Evolutionary conservation across 2,888 invertebrate species (phyloP), one percentile per base, ranked within the genome.

Genomic region (Lasioglossum villosulum): DNA sequence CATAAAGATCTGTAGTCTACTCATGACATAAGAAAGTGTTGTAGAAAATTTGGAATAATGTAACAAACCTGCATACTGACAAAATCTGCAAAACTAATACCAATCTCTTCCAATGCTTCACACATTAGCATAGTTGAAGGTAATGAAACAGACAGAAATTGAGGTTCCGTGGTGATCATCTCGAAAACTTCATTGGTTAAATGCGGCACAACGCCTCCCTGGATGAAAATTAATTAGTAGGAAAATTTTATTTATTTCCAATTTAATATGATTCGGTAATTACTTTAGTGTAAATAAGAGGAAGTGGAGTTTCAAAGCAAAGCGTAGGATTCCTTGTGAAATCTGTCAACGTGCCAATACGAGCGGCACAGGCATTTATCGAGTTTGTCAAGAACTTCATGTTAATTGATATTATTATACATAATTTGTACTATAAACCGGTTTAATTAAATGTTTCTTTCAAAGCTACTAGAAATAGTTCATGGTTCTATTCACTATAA

Each of bases 171-270:
- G 71, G 96, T 97, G 10, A 98, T 95, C 94, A 96, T 96, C 88
- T 96, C 95, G 77, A 98, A 96, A 0, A 97, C 97, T 95, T 98
- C 98, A 87, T 97, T 96, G 0, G 97, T 98, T 37, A 99, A 95
- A 95, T 98, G 97, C 0, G 98, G 98, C 74, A 98, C 96, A 95
- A 97, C 97, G 72, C 98, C 99, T 90, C 97, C 97, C 97, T 98
- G 94, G 80, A 96, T 30, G n/a, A 76, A 78, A 71, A 59, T 27
- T 0, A n/a, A 78, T 16, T 48, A 39, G 39, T 30, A 10, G 48
- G 2, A 23, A 16, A 70, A 39, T 39, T 27, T 27, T 68, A 6
- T 30, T 56, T 30, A 3, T 34, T 3, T 23, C 0, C n/a, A 3
- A 27, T 4, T 48, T 39, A 1, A 6, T 48, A 34, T 45, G 0